Evolutionary conservation across 2,888 invertebrate species (phyloP).

Genomic region (Acronicta psi): DNA sequence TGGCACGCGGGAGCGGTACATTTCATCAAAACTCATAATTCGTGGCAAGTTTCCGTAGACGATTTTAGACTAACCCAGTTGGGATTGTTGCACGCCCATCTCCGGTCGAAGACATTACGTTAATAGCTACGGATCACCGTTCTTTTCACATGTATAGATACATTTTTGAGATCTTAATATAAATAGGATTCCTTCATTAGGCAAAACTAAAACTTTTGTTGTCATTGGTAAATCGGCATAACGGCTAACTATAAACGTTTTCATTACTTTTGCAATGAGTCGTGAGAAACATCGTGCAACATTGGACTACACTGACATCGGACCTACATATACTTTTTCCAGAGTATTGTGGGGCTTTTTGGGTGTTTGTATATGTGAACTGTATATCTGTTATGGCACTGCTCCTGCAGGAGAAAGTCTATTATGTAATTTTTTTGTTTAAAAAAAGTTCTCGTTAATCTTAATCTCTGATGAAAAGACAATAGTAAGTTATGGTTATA

Average conservation of each 20-base stretch:
- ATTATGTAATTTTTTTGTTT: too few species aligned
- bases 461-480: constrained; percentile 6
- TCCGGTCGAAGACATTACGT: constrained; percentile 64
- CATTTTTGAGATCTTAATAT: constrained; percentile 3
- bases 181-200: background rate
- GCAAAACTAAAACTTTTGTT: background rate
- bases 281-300: too few species aligned
- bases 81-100: constrained; percentile 61
- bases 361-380: too few species aligned
- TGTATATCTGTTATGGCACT: too few species aligned
- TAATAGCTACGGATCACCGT: constrained; percentile 53
- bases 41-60: constrained; percentile 81
- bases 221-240: background rate
- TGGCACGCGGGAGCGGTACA: constrained; percentile 69
- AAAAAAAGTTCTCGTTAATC: too few species aligned
- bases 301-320: too few species aligned
- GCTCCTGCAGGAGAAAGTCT: too few species aligned
- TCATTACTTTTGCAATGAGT: too few species aligned
- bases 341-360: too few species aligned
- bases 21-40: constrained; percentile 88
- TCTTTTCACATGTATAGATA: constrained; percentile 39
- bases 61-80: constrained; percentile 84
- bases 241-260: background rate
- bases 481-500: constrained; percentile 11
- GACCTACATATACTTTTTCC: too few species aligned